These are phyloP conservation scores for Lota lota DNA, from an alignment of 2,113 vertebrate genomes.

Conservation along the genomic window DNA sequence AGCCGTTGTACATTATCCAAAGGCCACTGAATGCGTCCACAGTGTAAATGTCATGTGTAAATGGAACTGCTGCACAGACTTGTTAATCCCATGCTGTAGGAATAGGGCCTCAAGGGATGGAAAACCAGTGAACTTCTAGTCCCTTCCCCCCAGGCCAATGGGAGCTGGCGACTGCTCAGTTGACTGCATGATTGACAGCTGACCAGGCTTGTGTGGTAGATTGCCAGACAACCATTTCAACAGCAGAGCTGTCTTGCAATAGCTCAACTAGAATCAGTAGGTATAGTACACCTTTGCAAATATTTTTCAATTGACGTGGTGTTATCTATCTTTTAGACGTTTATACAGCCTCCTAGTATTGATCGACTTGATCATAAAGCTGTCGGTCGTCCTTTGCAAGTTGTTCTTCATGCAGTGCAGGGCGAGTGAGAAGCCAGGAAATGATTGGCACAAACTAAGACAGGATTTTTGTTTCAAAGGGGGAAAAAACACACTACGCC, in stretches of 20 bases:
- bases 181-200: slow-evolving; percentile 40
- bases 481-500: not conserved
- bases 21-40: slow-evolving; percentile 53
- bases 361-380: too few species aligned
- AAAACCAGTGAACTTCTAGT: slow-evolving; percentile 13
- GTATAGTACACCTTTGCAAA: too few species aligned
- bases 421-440: too few species aligned
- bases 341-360: too few species aligned
- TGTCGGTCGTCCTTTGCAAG: too few species aligned
- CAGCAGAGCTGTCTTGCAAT: slow-evolving; percentile 5
- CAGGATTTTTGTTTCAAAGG: too few species aligned
- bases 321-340: too few species aligned
- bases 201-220: not conserved
- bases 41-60: slow-evolving; percentile 61
- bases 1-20: slow-evolving; percentile 41
- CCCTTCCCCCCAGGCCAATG: slow-evolving; percentile 23
- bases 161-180: slow-evolving; percentile 27
- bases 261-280: too few species aligned
- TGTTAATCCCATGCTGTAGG: slow-evolving; percentile 30
- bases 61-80: slow-evolving; percentile 25
- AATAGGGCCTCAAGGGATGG: not conserved
- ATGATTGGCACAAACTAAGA: too few species aligned
- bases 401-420: too few species aligned
- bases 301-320: too few species aligned
- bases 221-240: slow-evolving; percentile 5